phyloP scores from a whole-genome alignment of 1,140 invertebrate species.

The Aphaenogaster ashmeadi region DNA sequence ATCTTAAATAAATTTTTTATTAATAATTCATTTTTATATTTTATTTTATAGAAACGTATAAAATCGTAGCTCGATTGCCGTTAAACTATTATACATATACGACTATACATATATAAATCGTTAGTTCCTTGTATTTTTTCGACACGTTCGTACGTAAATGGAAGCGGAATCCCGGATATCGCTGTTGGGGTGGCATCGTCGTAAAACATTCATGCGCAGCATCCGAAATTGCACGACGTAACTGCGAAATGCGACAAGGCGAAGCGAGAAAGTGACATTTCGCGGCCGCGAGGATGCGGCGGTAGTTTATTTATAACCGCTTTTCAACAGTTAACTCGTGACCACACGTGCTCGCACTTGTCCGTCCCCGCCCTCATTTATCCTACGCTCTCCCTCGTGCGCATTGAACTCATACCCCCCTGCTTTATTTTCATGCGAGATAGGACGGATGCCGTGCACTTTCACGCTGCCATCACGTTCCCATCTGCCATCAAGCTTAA shows the following conservation, averaged over 20 bases:
- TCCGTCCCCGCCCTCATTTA: constrained; percentile 40
- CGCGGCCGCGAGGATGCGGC: constrained; percentile 34
- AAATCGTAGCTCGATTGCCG: neutral
- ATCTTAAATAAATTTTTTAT: neutral
- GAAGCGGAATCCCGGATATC: neutral
- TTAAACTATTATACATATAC: neutral
- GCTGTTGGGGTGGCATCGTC: neutral
- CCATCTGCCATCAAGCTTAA: constrained; percentile 32
- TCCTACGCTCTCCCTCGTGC: neutral
- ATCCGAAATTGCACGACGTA: constrained; percentile 59
- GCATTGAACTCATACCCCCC: constrained; percentile 65
- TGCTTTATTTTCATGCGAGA: constrained; percentile 69
- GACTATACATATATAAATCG: neutral
- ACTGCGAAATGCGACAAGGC: constrained; percentile 35
- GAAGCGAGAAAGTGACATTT: constrained; percentile 36
- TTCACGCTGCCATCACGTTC: constrained; percentile 23
- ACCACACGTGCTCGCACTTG: constrained; percentile 45
- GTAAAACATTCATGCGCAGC: constrained; percentile 70
- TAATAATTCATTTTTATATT: constrained; percentile 12
- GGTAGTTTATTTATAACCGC: constrained; percentile 74
- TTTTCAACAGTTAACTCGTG: constrained; percentile 76
- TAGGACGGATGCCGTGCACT: constrained; percentile 35
- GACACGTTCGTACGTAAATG: neutral
- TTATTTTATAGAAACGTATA: neutral
- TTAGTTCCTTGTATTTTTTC: neutral